Conservation (phyloP, 1,140 invertebrate genomes). For the Chrysomallon squamiferum region DNA sequence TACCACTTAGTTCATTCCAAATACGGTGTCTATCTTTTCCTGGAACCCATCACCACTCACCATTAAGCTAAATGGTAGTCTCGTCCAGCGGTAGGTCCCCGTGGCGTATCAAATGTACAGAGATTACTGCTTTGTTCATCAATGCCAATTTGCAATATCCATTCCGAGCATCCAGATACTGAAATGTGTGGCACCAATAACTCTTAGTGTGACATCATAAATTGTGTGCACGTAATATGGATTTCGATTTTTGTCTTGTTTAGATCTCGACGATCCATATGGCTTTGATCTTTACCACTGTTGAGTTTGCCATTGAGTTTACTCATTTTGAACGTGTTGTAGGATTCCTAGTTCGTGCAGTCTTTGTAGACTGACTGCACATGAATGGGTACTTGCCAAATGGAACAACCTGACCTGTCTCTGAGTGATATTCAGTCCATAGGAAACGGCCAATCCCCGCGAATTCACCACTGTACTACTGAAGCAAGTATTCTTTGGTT, state of each 20-base stretch:
- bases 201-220: slow-evolving; percentile 19
- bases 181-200: slow-evolving; percentile 22
- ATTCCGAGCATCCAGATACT: slow-evolving; percentile 16
- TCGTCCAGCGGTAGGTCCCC: slow-evolving; percentile 52
- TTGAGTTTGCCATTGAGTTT: slow-evolving; percentile 25
- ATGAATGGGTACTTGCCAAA: slow-evolving; percentile 20
- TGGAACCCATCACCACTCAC: slow-evolving; percentile 1
- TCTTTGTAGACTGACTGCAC: slow-evolving; percentile 18
- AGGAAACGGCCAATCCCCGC: slow-evolving; percentile 17
- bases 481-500: no score
- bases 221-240: slow-evolving; percentile 25
- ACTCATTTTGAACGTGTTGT: slow-evolving; percentile 18
- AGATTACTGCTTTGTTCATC: slow-evolving; percentile 36
- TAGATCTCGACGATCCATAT: slow-evolving; percentile 63
- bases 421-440: slow-evolving; percentile 11
- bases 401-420: neutral
- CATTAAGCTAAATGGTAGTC: slow-evolving; percentile 58
- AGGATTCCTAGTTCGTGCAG: slow-evolving; percentile 26
- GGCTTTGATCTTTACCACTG: slow-evolving; percentile 27
- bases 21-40: neutral
- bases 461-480: no score
- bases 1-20: neutral
- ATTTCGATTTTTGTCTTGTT: slow-evolving; percentile 60
- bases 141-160: slow-evolving; percentile 60
- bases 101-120: slow-evolving; percentile 50